A percentile compares a stretch with the other conserved stretches of the same genome.
Conservation (phyloP, 1,140 invertebrate species). For the Macrocentrus cingulum region DNA sequence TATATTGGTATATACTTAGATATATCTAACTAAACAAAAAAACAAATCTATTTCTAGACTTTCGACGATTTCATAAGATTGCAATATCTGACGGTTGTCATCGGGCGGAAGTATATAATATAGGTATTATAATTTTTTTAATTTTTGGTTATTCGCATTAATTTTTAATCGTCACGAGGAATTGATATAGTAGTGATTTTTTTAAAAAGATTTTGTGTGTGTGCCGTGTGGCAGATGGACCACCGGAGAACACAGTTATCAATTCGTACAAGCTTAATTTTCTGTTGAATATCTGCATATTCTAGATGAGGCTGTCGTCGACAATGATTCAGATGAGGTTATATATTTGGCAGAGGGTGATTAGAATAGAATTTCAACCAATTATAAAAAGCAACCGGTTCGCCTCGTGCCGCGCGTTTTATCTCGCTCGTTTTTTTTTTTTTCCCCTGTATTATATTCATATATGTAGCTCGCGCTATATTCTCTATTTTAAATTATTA, state of each 20-base stretch:
- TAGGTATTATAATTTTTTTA: too few species aligned
- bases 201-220: not conserved
- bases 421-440: not conserved
- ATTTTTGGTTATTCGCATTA: not conserved
- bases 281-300: slow-evolving; percentile 8
- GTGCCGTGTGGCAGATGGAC: slow-evolving; percentile 1
- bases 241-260: slow-evolving; percentile 26
- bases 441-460: not conserved
- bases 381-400: slow-evolving; percentile 24
- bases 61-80: too few species aligned
- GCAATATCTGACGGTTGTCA: too few species aligned
- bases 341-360: slow-evolving; percentile 9
- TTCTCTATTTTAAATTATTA: not conserved
- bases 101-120: too few species aligned
- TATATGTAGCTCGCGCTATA: not conserved
- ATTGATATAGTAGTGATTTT: not conserved
- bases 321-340: slow-evolving; percentile 4
- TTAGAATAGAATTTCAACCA: slow-evolving; percentile 30
- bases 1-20: not conserved
- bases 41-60: too few species aligned
- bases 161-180: not conserved
- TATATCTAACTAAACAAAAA: not conserved
- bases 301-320: not conserved
- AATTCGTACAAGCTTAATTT: slow-evolving; percentile 21
- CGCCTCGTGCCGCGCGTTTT: slow-evolving; percentile 13